Base-by-base conservation (phyloP, 1,140 invertebrate genomes). In the Cotesia typhae region DNA sequence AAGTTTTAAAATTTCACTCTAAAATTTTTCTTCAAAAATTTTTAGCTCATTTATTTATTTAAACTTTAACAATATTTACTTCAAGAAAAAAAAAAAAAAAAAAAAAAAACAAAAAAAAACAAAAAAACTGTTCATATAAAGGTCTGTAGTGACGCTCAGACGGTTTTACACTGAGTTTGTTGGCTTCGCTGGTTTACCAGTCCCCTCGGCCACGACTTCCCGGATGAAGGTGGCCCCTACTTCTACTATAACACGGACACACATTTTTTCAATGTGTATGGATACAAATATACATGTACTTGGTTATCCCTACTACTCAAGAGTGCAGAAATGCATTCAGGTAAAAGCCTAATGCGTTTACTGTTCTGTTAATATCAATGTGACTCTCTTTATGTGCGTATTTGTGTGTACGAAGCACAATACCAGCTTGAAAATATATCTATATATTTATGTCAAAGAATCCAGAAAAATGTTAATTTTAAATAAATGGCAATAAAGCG, bases 161-260 rank as follows among this genome's bases (percentile, higher is more conserved):
- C 66, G 47, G 55, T 51, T 73, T 73, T 68, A 36, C 17, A 65
- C 61, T 74, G 79, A 83, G 84, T 85, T 85, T 84, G 84, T 85
- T 85, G 84, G 84, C 84, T 86, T 85, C 80, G 41, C 77, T 14
- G 35, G n/a, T 17, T 64, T 66, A 51, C 51, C 12, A 67, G 51
- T 28, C 35, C 66, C 71, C 65, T 59, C 63, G 28, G 41, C 66
- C 36, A 36, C 71, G 51, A 68, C 55, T 37, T 41, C 28, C 60
- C 35, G 68, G 64, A 59, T 61, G 71, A 41, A 28, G 20, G 20
- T 59, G 28, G 6, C 55, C 67, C 59, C 67, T 41, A 12, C 17
- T 63, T 37, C 37, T 10, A 28, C 63, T 4, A 38, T n/a, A 4
- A 3, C 2, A 64, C 61, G 9, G 41, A 6, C 61, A 64, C 61